phyloP scores from a whole-genome alignment of 2,113 vertebrate species.

The Morphnarchus princeps region DNA sequence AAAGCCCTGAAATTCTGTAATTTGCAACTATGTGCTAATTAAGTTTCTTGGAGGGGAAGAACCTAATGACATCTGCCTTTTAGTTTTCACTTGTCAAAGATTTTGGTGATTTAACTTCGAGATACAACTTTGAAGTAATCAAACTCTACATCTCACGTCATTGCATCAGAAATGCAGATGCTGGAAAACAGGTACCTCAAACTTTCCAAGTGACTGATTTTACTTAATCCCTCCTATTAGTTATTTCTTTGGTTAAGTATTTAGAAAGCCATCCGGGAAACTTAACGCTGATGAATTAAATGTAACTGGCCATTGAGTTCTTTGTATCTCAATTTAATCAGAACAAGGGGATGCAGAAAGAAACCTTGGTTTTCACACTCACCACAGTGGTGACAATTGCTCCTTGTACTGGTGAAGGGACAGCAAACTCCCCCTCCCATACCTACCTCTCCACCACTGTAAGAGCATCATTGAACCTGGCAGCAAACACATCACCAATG shows the following conservation, averaged over 20 bases:
- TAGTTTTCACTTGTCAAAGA: neutral
- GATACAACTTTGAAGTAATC: neutral
- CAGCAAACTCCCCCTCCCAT: fast-evolving
- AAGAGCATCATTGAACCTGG: constrained; percentile 88
- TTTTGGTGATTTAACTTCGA: neutral
- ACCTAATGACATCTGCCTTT: neutral
- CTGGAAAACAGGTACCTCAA: neutral
- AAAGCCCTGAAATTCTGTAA: neutral
- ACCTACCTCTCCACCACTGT: constrained; percentile 93
- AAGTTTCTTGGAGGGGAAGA: neutral
- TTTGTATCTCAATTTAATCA: fast-evolving
- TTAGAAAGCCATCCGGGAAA: neutral
- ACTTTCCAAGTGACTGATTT: neutral
- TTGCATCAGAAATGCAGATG: neutral
- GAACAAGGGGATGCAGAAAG: neutral
- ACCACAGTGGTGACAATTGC: neutral
- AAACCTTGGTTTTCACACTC: too few species aligned
- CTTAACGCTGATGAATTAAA: neutral
- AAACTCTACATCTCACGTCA: neutral
- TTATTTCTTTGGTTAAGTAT: neutral
- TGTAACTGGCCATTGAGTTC: fast-evolving
- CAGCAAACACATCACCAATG: constrained; percentile 89
- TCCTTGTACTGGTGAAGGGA: neutral
- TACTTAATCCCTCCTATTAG: neutral
- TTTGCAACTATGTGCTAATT: neutral